Evolutionary conservation across 2,888 invertebrate genomes (phyloP).

Genomic region (Ephialtes manifestator): DNA sequence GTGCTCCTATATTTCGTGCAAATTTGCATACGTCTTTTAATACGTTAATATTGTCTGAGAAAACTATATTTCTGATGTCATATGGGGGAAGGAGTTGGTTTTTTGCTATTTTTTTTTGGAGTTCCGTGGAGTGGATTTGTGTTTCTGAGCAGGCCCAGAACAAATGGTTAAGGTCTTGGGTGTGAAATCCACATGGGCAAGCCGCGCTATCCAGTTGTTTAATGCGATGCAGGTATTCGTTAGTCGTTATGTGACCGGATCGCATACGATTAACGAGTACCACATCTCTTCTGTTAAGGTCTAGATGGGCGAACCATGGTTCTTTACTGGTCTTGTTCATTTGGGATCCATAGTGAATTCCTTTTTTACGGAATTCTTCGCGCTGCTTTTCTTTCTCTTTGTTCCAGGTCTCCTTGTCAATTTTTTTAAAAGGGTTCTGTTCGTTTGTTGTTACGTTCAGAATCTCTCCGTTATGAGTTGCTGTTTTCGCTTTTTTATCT

Average conservation of each 20-base stretch:
- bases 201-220: conserved; percentile 4
- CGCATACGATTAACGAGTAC: conserved; percentile 8
- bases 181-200: background rate
- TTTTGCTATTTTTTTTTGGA: background rate
- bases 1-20: too few species aligned
- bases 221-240: conserved; percentile 6
- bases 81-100: background rate
- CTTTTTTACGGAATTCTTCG: conserved; percentile 2
- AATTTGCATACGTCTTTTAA: too few species aligned
- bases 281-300: conserved; percentile 1
- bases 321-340: background rate
- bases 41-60: background rate
- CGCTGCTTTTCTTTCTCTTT: conserved; percentile 7
- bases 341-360: conserved; percentile 5
- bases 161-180: conserved; percentile 20
- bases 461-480: background rate
- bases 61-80: background rate
- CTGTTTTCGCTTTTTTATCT: background rate
- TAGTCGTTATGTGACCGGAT: conserved; percentile 28
- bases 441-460: background rate
- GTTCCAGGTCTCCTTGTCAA: conserved; percentile 13
- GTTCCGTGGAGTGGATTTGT: background rate
- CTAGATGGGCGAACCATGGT: background rate
- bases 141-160: conserved; percentile 11
- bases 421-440: conserved; percentile 18